Conservation (phyloP, 2,113 vertebrate species). For the Albula glossodonta region DNA sequence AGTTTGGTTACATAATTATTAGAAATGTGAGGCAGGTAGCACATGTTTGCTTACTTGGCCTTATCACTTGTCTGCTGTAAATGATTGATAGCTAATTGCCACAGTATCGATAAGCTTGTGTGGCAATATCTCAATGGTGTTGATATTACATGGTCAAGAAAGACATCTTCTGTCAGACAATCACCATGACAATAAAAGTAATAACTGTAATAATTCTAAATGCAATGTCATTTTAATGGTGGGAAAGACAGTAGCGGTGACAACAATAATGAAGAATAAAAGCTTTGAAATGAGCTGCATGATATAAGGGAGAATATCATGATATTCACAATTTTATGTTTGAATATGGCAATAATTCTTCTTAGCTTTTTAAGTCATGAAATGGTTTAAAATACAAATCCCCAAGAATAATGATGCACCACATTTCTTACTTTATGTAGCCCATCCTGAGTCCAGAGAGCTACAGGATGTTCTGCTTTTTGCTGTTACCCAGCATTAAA, state of each 20-base stretch:
- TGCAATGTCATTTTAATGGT: neutral
- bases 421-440: too few species aligned
- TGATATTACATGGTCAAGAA: neutral
- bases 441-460: too few species aligned
- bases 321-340: neutral
- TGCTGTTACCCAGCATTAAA: too few species aligned
- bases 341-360: too few species aligned
- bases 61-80: neutral
- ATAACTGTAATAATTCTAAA: neutral
- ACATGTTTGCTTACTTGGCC: neutral
- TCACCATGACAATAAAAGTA: neutral
- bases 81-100: neutral
- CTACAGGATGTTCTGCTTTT: too few species aligned
- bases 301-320: neutral
- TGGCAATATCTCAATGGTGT: neutral
- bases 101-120: neutral
- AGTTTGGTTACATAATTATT: neutral
- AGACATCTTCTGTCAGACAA: neutral
- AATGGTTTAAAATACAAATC: too few species aligned
- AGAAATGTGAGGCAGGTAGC: neutral
- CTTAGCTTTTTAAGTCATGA: too few species aligned
- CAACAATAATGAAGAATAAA: neutral
- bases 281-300: neutral
- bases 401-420: too few species aligned
- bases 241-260: neutral